A percentile compares a stretch with the other conserved stretches of the same genome.
Evolutionary conservation across 2,888 invertebrate species (phyloP).

Genomic region (Orchestes rusci): DNA sequence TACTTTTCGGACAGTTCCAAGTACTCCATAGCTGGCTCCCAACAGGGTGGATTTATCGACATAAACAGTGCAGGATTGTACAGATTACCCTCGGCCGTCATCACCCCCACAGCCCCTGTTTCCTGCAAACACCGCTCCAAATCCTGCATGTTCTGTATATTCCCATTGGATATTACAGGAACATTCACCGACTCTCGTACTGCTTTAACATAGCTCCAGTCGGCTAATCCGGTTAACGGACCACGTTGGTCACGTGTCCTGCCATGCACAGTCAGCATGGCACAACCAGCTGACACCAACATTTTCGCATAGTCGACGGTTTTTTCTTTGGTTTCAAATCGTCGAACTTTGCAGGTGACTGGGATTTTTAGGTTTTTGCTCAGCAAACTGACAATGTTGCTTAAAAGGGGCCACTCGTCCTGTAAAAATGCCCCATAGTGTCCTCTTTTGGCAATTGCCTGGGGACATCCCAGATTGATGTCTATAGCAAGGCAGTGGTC

Average conservation of each 20-base stretch:
- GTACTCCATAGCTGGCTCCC: constrained; percentile 87
- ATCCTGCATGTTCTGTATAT: constrained; percentile 88
- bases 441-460: constrained; percentile 93
- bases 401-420: constrained; percentile 87
- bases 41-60: constrained; percentile 69
- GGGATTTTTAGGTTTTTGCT: constrained; percentile 70
- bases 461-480: constrained; percentile 96
- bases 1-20: constrained; percentile 71
- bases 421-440: constrained; percentile 95
- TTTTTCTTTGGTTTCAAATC: constrained; percentile 77
- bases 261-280: constrained; percentile 91
- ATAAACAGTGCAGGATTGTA: constrained; percentile 93
- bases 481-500: constrained; percentile 90
- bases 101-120: constrained; percentile 81
- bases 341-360: constrained; percentile 93
- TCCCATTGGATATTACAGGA: constrained; percentile 97
- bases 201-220: constrained; percentile 88
- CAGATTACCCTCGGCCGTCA: constrained; percentile 94
- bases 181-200: constrained; percentile 80
- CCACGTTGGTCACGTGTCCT: constrained; percentile 94
- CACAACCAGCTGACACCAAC: constrained; percentile 89
- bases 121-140: constrained; percentile 73
- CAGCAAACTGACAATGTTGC: constrained; percentile 67
- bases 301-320: constrained; percentile 90
- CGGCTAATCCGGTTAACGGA: constrained; percentile 88